Base-by-base conservation (phyloP, 2,113 vertebrate species). In the Taurulus bubalis region DNA sequence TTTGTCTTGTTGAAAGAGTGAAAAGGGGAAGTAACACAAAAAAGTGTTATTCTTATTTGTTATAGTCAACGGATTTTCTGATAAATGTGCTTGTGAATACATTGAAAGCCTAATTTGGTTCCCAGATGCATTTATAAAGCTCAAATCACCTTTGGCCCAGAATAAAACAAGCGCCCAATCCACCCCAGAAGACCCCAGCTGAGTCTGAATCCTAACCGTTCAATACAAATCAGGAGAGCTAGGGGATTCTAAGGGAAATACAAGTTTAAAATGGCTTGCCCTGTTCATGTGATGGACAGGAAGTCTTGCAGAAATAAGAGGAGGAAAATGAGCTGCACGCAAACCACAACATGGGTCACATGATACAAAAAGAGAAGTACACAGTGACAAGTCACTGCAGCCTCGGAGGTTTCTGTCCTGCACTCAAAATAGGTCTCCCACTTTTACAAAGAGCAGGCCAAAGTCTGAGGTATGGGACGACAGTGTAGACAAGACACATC, bases 291-390 rank as follows among this genome's bases (percentile, higher is more conserved):
- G 80, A 83, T 85, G 93, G 90, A 93, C 93, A 93, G 93, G 92
- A 94, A 94, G 81, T 90, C 47, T 90, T 92, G 89, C 90, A 90
- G 71, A 91, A 92, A 87, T 79, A 88, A 83, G 81, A 80, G 77
- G 85, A 88, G 90, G 75, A 89, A 91, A 91, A 84, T 28, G 73
- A 89, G 86, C 78, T 79, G 82, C 86, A 84, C 72, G 77, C 85
- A 92, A 91, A 90, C 91, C 91, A 92, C 94, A 95, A 86, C 65
- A 60, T 15, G 56, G 80, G 92, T 95, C 94, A 94, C 93, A 88
- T 95, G 94, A 91, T 67, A 8, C 45, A n/a, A 92, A 95, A 89
- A 83, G 90, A 93, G 89, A 95, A 92, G 80, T 90, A 49, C 51
- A 47, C 40, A 18, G 72, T 70, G 67, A 81, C 72, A 80, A 88